Evolutionary conservation across 2,113 vertebrate species (phyloP).

Genomic region (Coreoperca whiteheadi): DNA sequence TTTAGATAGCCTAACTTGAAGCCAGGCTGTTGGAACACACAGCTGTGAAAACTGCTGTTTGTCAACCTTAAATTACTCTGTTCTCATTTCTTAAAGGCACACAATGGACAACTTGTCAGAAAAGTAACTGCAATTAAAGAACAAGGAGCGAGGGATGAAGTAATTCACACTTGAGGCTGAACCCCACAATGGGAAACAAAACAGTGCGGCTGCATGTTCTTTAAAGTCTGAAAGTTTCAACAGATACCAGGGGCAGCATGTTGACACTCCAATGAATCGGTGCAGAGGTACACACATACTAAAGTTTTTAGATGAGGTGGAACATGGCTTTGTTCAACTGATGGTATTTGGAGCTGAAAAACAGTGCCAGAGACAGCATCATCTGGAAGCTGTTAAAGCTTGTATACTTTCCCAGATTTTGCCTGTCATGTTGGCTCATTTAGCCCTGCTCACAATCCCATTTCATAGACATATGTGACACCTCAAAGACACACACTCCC

Average conservation of each 20-base stretch:
- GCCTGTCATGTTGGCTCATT: slow-evolving; percentile 39
- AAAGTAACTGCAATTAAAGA: slow-evolving; percentile 19
- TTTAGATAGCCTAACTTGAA: slow-evolving; percentile 8
- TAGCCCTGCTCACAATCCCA: slow-evolving; percentile 18
- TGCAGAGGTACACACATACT: not conserved
- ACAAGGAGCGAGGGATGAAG: not conserved
- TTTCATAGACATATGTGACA: slow-evolving; percentile 41
- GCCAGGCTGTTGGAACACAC: not conserved
- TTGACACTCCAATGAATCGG: slow-evolving; percentile 3
- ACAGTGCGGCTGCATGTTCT: not conserved
- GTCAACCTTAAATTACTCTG: slow-evolving; percentile 2
- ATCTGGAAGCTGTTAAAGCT: slow-evolving; percentile 30
- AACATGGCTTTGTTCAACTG: not conserved
- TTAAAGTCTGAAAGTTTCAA: not conserved
- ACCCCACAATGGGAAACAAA: not conserved
- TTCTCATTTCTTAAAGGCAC: slow-evolving; percentile 5
- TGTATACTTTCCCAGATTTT: slow-evolving; percentile 27
- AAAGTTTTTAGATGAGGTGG: slow-evolving; percentile 13
- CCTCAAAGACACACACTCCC: not conserved
- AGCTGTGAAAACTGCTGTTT: slow-evolving; percentile 3
- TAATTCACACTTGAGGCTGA: slow-evolving; percentile 18
- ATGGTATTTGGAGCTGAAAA: not conserved
- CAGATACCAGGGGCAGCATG: not conserved
- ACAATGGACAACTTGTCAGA: not conserved
- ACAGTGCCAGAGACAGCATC: not conserved